Percentiles rank a stretch among this genome's conserved stretches.
These are phyloP conservation scores for Scaeva pyrastri DNA, from an alignment of 2,888 invertebrate genomes.

Conservation along the genomic window DNA sequence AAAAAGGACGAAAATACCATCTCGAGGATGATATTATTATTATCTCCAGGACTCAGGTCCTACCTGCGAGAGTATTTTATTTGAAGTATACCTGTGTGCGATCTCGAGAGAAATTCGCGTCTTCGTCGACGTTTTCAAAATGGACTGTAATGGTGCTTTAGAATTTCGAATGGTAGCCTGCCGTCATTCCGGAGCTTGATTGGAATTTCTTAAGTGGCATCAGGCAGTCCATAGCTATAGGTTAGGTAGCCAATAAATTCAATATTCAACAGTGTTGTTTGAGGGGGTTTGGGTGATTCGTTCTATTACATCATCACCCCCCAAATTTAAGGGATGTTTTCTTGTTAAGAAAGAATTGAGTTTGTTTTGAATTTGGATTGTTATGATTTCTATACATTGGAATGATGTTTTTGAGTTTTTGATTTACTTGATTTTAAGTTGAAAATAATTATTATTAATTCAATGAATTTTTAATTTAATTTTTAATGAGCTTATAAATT, in stretches of 20 bases:
- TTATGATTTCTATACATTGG: background rate
- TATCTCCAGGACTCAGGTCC: background rate
- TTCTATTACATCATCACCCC: too few species aligned
- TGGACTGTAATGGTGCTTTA: background rate
- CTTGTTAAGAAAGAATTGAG: background rate
- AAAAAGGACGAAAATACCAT: constrained; percentile 22
- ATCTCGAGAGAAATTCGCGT: constrained; percentile 26
- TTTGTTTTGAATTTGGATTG: constrained; percentile 1
- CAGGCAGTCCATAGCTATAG: background rate
- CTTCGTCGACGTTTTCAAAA: too few species aligned
- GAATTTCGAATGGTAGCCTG: constrained; percentile 1
- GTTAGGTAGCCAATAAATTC: constrained; percentile 25
- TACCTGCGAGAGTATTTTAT: constrained; percentile 55
- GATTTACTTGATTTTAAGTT: constrained; percentile 30
- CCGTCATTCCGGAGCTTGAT: constrained; percentile 61
- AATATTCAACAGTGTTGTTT: background rate
- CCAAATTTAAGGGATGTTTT: background rate
- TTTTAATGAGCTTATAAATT: constrained; percentile 58
- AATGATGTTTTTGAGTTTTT: background rate
- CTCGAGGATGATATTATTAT: constrained; percentile 36
- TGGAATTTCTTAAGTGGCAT: constrained; percentile 67
- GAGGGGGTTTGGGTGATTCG: too few species aligned
- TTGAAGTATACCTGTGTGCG: constrained; percentile 39
- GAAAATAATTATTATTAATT: constrained; percentile 48
- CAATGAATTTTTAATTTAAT: constrained; percentile 59